Base-by-base conservation (phyloP, 2,797 vertebrate species). In the Sebastiscus albofasciatus region DNA sequence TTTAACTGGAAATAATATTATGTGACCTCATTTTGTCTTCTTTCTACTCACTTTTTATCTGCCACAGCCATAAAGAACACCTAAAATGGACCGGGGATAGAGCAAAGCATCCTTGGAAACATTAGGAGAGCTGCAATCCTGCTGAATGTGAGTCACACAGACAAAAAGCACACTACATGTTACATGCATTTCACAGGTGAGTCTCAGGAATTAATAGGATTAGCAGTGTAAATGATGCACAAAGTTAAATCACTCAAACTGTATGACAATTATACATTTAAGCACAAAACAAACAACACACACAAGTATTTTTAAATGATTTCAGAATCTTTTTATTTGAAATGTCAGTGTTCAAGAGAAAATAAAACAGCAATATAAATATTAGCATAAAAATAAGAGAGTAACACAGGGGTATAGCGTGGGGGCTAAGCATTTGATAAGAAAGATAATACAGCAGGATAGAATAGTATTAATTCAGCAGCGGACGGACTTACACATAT, bases 361-460 rank as follows among this genome's bases (percentile, higher is more conserved):
- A 96, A 95, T 94, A 97, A 97, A 97, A 97, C 97, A 97, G 97
- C 97, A 97, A 99, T 99, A 99, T 99, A 99, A 99, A 99, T 99
- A 99, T 99, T 98, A 98, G 98, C 98, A 98, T 98, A 98, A 98
- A 99, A 99, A 99, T 97, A 97, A 97, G 96, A 97, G 96, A 96
- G 96, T 97, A 97, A 97, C 97, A 98, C 96, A 62, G 93, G 92
- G 90, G 82, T 90, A 92, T 82, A 91, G 92, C 81, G 56, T 34
- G 95, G 90, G 94, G 92, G 93, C 95, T 96, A 97, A 96, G 96
- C 93, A 92, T 96, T 96, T 95, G 96, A 97, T 97, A 97, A 96
- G 90, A 96, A 96, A 95, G 94, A 94, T 95, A 95, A 95, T 95
- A 95, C 94, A 96, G 94, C 94, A 95, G 95, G 93, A 94, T 94